Percentiles rank a stretch among this genome's conserved stretches.
Conservation (phyloP, 2,797 vertebrate species). For the Sebastolobus altivelis region DNA sequence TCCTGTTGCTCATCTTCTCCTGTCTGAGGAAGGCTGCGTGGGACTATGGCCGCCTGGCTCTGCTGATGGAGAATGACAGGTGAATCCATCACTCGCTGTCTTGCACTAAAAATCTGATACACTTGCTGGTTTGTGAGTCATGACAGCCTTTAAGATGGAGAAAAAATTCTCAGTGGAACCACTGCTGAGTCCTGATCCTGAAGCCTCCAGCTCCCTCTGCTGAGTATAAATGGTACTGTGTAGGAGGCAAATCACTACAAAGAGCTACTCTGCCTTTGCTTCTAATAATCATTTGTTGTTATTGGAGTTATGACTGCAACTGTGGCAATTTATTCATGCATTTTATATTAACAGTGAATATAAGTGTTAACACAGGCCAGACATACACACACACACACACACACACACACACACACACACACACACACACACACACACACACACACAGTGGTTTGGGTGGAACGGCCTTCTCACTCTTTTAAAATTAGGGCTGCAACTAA, state of each 20-base stretch:
- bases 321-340: not conserved
- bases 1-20: conserved; percentile 93
- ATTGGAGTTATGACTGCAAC: not conserved
- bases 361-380: not conserved
- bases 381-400: not conserved
- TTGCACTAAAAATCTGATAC: not conserved
- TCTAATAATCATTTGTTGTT: not conserved
- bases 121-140: conserved; percentile 23
- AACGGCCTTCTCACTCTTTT: not conserved
- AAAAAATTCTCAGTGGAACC: conserved; percentile 15
- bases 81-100: conserved; percentile 39
- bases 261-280: not conserved
- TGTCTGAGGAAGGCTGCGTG: conserved; percentile 97
- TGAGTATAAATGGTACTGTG: conserved; percentile 53
- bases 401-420: not conserved
- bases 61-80: conserved; percentile 98
- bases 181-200: conserved; percentile 32
- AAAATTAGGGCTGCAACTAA: not conserved
- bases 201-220: conserved; percentile 71
- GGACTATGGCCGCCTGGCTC: conserved; percentile 96
- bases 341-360: not conserved
- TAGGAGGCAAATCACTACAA: not conserved
- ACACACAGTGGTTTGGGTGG: not conserved
- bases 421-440: not conserved
- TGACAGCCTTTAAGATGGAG: conserved; percentile 62